phyloP scores from a whole-genome alignment of 2,797 vertebrate genomes.

The Coregonus ussuriensis region DNA sequence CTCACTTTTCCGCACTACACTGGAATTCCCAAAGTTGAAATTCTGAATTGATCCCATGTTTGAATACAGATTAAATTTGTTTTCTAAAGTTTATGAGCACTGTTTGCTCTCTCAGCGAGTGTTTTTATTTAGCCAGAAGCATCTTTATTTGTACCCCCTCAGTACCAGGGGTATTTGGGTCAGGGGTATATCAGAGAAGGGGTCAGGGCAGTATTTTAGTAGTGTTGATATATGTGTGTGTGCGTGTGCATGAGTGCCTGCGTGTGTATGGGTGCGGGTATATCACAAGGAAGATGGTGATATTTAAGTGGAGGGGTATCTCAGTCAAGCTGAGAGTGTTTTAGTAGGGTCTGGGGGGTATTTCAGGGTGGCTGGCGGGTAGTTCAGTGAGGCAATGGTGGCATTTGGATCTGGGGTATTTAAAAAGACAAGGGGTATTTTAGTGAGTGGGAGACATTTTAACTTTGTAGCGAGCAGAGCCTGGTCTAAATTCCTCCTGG shows the following conservation, averaged over 20 bases:
- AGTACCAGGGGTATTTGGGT: constrained; percentile 16
- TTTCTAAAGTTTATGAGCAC: not conserved
- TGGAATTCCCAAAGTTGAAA: not conserved
- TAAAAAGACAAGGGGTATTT: not conserved
- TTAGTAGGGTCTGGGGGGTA: not conserved
- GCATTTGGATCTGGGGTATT: not conserved
- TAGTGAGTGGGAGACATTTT: not conserved
- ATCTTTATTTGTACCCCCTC: constrained; percentile 49
- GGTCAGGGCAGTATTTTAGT: not conserved
- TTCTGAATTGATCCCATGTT: not conserved
- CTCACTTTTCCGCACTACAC: not conserved
- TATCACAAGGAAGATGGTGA: constrained; percentile 31
- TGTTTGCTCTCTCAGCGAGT: not conserved
- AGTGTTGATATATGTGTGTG: not conserved
- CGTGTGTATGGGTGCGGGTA: not conserved
- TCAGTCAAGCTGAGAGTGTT: constrained; percentile 34
- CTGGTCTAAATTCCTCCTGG: constrained; percentile 46
- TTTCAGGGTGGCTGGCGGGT: constrained; percentile 7
- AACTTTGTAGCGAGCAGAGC: constrained; percentile 20
- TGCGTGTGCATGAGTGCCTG: not conserved
- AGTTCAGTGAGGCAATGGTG: not conserved
- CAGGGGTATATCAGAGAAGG: constrained; percentile 18
- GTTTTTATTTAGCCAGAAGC: constrained; percentile 48
- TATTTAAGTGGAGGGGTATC: constrained; percentile 39
- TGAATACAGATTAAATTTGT: not conserved